phyloP scores from a whole-genome alignment of 2,113 vertebrate species.

The Anseranas semipalmata region DNA sequence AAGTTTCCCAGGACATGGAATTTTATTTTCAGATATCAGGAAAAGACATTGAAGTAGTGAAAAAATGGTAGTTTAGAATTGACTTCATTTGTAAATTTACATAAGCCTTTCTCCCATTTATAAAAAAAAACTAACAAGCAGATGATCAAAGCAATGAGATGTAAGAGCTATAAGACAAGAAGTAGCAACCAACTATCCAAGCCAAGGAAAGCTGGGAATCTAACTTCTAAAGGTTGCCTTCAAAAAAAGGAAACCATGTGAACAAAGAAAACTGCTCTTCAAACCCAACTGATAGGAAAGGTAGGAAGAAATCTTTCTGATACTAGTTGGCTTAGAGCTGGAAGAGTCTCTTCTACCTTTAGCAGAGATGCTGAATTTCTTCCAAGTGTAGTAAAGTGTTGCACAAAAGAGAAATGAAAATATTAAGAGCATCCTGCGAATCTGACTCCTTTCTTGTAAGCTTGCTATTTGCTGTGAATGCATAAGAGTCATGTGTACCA shows the following conservation, averaged over 20 bases:
- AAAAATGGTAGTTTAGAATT: not conserved
- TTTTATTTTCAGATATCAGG: not conserved
- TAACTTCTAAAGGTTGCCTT: not conserved
- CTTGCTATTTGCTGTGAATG: not conserved
- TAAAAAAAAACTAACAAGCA: not conserved
- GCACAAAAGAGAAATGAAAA: not conserved
- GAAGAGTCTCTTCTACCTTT: not conserved
- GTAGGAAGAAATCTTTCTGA: not conserved
- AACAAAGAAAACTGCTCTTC: not conserved
- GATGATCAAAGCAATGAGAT: not conserved
- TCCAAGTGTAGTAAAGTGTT: not conserved
- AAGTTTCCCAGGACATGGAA: not conserved
- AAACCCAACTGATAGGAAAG: not conserved
- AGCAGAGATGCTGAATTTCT: not conserved
- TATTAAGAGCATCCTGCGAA: not conserved
- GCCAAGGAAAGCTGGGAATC: not conserved
- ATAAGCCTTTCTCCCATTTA: not conserved
- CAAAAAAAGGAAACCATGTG: not conserved
- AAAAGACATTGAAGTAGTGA: not conserved
- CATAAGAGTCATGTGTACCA: accelerated
- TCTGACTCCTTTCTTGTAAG: not conserved
- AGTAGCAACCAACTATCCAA: not conserved
- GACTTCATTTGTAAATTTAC: not conserved
- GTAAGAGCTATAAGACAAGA: not conserved
- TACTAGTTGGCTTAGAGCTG: not conserved